A percentile compares a stretch with the other conserved stretches of the same genome.
Evolutionary conservation across 2,113 vertebrate genomes (phyloP).

Genomic region (Oophaga pumilio): DNA sequence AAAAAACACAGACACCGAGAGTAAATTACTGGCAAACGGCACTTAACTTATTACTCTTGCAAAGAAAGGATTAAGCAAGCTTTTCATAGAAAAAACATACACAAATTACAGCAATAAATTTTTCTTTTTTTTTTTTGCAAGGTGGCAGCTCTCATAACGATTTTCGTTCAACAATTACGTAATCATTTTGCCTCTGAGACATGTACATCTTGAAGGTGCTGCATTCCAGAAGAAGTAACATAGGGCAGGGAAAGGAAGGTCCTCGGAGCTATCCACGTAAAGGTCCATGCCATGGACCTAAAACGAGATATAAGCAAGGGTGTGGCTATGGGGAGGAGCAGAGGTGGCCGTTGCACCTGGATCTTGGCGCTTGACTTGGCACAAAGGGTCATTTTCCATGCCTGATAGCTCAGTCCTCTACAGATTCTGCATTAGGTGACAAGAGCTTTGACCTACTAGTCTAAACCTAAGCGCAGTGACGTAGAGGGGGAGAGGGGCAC

Average conservation of each 20-base stretch:
- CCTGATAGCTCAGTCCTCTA: too few relatives aligned
- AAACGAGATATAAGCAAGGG: not conserved
- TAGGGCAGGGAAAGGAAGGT: not conserved
- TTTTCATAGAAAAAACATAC: constrained; percentile 17
- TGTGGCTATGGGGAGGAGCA: not conserved
- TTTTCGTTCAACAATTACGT: constrained; percentile 23
- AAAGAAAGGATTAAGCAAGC: constrained; percentile 29
- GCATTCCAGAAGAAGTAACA: not conserved
- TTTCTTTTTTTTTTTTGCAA: not conserved
- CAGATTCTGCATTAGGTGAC: too few relatives aligned
- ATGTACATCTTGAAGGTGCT: not conserved
- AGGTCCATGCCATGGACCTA: not conserved
- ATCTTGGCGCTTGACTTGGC: too few relatives aligned
- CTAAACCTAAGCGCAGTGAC: too few relatives aligned
- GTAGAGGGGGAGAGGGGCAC: too few relatives aligned
- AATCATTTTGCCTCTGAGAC: not conserved
- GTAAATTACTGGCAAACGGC: constrained; percentile 29
- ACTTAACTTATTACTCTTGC: constrained; percentile 46
- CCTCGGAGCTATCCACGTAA: not conserved
- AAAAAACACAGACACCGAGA: constrained; percentile 33
- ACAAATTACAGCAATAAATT: constrained; percentile 35
- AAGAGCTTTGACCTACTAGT: too few relatives aligned
- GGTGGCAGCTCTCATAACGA: constrained; percentile 25
- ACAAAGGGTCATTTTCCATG: too few relatives aligned
- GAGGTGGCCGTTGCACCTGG: too few relatives aligned